Base-by-base conservation (phyloP, 2,888 invertebrate species). In the Allacma fusca region DNA sequence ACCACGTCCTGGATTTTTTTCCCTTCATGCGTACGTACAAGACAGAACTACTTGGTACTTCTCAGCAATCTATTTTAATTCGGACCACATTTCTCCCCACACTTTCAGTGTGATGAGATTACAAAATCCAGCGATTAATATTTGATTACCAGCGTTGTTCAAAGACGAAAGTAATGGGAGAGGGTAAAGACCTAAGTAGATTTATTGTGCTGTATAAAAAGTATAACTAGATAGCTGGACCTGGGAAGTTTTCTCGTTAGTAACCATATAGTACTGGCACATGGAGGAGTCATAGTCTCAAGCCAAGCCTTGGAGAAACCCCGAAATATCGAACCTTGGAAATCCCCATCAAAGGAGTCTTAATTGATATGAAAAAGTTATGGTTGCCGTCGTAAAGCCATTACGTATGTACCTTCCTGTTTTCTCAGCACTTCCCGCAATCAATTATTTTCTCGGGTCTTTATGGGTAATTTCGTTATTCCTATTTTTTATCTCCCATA, bases 331-430 rank as follows among this genome's bases (percentile, higher is more conserved):
- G 34, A 34, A 34, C 34, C 7, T 57, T 21, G 57, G 7, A 57
- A 57, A 57, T 57, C n/a, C n/a, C 57, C 57, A 21, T 57, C 19
- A 57, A 57, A 57, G 57, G 9, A 34, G n/a, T 57, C 57, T 57
- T 57, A 57, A 57, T 57, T 57, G 57, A 57, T 57, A 57, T 57
- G 57, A 57, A 57, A 57, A 57, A 57, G 57, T 57, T 21, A 57
- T 57, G 57, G 57, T 21, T 19, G 57, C 7, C 19, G 57, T 57
- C 57, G 57, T 57, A 57, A 57, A 19, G 19, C 57, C 7, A 57
- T 16, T 21, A 21, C 57, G 4, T 21, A 21, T 57, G 57, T 57
- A 21, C 16, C 57, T 57, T 16, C 57, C 2, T 21, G 7, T 4
- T 19, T 21, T 21, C 57, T 16, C 16, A 4, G 4, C 7, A 9